These are phyloP conservation scores for Lordiphosa clarofinis DNA, from an alignment of 1,140 invertebrate species.

Conservation along the genomic window DNA sequence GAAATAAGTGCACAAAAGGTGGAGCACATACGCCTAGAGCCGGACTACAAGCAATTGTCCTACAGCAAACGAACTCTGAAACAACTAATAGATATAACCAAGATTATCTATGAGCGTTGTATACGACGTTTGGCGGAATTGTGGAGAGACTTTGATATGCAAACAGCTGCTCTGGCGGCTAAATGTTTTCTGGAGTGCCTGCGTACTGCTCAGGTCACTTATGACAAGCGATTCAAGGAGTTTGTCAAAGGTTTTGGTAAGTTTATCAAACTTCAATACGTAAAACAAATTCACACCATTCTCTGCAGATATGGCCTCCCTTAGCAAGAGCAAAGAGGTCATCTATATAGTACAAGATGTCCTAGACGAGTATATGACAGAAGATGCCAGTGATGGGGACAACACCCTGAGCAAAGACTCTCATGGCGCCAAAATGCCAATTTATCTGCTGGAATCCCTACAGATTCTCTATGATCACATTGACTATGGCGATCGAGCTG, in stretches of 20 bases:
- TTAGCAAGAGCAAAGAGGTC: conserved; percentile 41
- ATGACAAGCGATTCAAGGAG: conserved; percentile 77
- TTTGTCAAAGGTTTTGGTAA: conserved; percentile 81
- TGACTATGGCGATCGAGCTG: conserved; percentile 33
- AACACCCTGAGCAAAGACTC: conserved; percentile 37
- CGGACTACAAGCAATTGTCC: conserved; percentile 67
- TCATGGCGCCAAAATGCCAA: conserved; percentile 31
- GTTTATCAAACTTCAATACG: not conserved
- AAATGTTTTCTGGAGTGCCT: conserved; percentile 83
- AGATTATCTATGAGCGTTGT: conserved; percentile 78
- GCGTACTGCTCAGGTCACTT: conserved; percentile 79
- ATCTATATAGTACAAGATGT: conserved; percentile 51
- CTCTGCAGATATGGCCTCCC: conserved; percentile 45
- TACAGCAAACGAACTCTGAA: conserved; percentile 67
- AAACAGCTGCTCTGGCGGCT: conserved; percentile 78
- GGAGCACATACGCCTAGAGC: conserved; percentile 55
- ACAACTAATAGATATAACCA: conserved; percentile 70
- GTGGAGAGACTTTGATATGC: conserved; percentile 79
- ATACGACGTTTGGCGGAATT: conserved; percentile 66
- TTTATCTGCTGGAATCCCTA: conserved; percentile 51
- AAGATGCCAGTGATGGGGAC: conserved; percentile 23
- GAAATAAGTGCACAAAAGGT: conserved; percentile 44
- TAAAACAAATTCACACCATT: not conserved
- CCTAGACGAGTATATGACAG: conserved; percentile 57
- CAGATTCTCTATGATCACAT: conserved; percentile 68